A percentile compares a stretch with the other conserved stretches of the same genome.
These are phyloP conservation scores for Limnodromus scolopaceus DNA, from an alignment of 2,797 vertebrate species.

Conservation along the genomic window DNA sequence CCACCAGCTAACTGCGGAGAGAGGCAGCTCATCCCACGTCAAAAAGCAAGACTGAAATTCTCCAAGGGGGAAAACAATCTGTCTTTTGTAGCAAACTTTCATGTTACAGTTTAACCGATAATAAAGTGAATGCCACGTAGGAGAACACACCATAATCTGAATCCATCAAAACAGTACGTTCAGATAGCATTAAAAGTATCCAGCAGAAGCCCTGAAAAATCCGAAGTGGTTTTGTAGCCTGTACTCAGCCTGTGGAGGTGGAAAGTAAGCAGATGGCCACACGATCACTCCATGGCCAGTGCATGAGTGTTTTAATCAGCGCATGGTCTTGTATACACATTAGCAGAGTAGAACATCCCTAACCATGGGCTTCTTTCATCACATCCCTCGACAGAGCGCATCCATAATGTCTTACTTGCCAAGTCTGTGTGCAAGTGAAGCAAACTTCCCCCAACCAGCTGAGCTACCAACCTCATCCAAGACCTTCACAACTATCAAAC, in stretches of 20 bases:
- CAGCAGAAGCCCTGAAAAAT: neutral
- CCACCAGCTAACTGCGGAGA: neutral
- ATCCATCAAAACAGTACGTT: neutral
- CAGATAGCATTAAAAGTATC: neutral
- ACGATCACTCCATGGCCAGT: neutral
- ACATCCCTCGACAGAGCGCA: neutral
- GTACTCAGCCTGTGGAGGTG: neutral
- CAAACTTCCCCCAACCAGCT: neutral
- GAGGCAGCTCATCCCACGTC: neutral
- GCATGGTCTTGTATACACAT: neutral
- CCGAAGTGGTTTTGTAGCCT: neutral
- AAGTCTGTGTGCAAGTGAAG: neutral
- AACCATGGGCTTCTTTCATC: neutral
- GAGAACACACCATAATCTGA: neutral
- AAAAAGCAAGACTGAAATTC: neutral
- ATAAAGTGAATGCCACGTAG: neutral
- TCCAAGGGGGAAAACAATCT: neutral
- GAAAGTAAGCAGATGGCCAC: neutral
- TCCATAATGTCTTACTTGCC: neutral
- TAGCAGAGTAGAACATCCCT: neutral
- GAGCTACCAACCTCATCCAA: neutral
- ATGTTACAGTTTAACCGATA: neutral
- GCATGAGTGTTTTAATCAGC: neutral
- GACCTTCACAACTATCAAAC: neutral
- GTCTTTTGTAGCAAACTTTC: neutral